Base-by-base conservation (phyloP, 2,888 invertebrate species). In the Nomada hirtipes region DNA sequence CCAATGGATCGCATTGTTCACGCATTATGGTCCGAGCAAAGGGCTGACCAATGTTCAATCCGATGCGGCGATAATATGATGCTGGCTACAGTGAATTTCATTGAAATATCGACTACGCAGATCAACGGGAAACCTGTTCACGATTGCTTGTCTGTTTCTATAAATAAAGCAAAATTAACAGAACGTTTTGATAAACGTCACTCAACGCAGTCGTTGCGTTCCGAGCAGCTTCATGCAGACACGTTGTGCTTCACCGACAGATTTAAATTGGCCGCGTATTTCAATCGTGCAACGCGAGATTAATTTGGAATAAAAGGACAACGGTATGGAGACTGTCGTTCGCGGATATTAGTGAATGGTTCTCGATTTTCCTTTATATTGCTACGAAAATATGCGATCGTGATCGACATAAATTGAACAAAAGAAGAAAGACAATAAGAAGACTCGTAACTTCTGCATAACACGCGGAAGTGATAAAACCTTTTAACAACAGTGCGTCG, bases 1-100 rank as follows among this genome's bases (percentile, higher is more conserved):
- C 44, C 18, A 63, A 53, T 47, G 71, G 15, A n/a, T 59, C 13
- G 36, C 82, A 83, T 84, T 84, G 83, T 84, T 84, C 75, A 65
- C 23, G 65, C 55, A 78, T 80, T 84, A 83, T 42, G 52, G 11
- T 7, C 29, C 15, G n/a, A 18, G 18, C 55, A n/a, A 47, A 23
- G 60, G 36, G 20, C 60, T 53, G 18, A 52, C 52, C 55, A 50
- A 50, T 36, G 64, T 70, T 74, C 52, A 57, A 44, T 36, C 47
- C 44, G 57, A 50, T 70, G 65, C 68, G 57, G 68, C 64, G 71
- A 78, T 64, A 74, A 23, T 71, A 26, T 61, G 71, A 50, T 23
- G 36, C 42, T 29, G 20, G 23, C 11, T 3, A 2, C 13, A 47
- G 44, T 26, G 72, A 53, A 47, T 63, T 69, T 55, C 50, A 69